Percentiles rank a stretch among this genome's conserved stretches.
Conservation (phyloP, 2,113 vertebrate species). For the Hemicordylus capensis region DNA sequence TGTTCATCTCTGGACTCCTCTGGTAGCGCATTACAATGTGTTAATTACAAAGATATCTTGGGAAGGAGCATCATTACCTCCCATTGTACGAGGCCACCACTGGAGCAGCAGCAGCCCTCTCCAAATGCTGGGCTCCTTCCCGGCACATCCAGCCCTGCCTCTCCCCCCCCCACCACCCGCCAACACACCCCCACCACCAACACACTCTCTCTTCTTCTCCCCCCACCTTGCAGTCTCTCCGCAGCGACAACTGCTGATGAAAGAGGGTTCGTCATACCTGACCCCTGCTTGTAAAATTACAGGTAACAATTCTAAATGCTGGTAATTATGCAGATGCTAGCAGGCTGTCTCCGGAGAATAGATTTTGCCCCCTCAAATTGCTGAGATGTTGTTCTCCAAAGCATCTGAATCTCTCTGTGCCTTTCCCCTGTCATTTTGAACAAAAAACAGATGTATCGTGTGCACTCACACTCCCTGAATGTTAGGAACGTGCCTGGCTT, state of each 20-base stretch:
- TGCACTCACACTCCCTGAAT: rapidly evolving
- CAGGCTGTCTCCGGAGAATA: neutral
- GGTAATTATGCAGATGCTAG: neutral
- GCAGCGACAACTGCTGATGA: neutral
- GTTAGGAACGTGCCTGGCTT: rapidly evolving
- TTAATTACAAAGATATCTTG: neutral
- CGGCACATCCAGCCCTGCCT: rapidly evolving
- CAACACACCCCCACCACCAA: no score
- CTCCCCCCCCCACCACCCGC: no score
- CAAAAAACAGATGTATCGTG: rapidly evolving
- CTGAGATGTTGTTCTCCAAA: neutral
- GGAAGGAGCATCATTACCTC: rapidly evolving
- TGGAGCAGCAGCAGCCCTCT: no score
- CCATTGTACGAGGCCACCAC: neutral
- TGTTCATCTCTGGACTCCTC: neutral
- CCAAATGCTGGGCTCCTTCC: neutral
- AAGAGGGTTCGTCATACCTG: neutral
- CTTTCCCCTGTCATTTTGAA: rapidly evolving
- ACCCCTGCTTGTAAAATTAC: neutral
- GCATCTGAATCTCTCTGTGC: rapidly evolving
- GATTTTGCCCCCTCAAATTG: neutral
- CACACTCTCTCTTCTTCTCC: no score
- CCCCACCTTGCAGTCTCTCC: no score
- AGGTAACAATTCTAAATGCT: neutral
- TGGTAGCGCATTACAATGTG: rapidly evolving